phyloP scores from a whole-genome alignment of 2,113 vertebrate genomes.

The Chloropsis cyanopogon region DNA sequence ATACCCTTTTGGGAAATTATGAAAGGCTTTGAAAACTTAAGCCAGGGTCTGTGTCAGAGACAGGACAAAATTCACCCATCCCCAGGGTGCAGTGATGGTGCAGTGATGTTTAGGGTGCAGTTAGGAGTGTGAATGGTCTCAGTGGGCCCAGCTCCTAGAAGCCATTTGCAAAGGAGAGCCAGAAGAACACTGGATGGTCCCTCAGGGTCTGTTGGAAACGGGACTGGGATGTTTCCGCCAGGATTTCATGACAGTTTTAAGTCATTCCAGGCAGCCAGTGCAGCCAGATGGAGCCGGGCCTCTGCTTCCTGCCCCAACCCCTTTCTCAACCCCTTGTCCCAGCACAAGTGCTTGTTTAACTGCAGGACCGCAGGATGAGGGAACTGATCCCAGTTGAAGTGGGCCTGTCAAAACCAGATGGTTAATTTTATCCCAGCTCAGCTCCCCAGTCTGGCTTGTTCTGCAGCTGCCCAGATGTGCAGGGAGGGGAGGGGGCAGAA shows the following conservation, averaged over 20 bases:
- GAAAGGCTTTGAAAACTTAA: neutral
- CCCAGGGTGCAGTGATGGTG: too few species aligned
- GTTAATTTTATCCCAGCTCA: conserved; percentile 34
- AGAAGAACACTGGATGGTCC: neutral
- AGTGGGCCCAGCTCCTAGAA: neutral
- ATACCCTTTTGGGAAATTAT: neutral
- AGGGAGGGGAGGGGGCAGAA: neutral
- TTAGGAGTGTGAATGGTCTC: neutral
- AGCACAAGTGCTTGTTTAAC: neutral
- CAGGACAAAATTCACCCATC: neutral
- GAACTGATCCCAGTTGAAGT: conserved; percentile 1
- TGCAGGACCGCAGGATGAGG: neutral
- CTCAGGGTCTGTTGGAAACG: neutral
- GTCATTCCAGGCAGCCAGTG: neutral
- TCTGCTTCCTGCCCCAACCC: neutral
- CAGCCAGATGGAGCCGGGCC: neutral
- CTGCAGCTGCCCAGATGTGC: conserved; percentile 49
- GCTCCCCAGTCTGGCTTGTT: neutral
- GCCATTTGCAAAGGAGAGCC: neutral
- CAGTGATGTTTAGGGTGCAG: neutral
- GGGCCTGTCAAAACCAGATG: conserved; percentile 14
- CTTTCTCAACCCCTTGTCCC: neutral
- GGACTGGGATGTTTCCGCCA: neutral
- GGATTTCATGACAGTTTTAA: neutral
- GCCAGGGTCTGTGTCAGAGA: neutral